Evolutionary conservation across 2,797 vertebrate species (phyloP), one percentile per base, ranked within the genome.

Genomic region (Sparidentex hasta): DNA sequence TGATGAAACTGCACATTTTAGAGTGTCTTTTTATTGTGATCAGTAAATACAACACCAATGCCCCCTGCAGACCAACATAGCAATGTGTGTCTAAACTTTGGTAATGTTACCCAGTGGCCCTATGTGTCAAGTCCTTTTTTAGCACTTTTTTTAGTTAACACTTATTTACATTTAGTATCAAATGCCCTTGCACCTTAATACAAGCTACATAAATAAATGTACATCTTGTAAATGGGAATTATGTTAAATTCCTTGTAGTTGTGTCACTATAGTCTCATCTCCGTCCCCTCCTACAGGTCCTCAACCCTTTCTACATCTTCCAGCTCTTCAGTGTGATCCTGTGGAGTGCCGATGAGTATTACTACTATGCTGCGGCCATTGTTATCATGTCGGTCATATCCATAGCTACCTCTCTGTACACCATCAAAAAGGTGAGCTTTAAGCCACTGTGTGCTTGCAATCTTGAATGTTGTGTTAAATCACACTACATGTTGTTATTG

Each of bases 291-390:
- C 90, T 93, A 44, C 82, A 99, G 98, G 98, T 99, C 93, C 97
- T 99, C 91, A 99, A 99, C 85, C 98, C 98, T 93, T 99, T 99
- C 94, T 99, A 99, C 97, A 96, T 99, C 95, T 99, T 99, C 96
- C 98, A 99, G 93, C 96, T 99, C 87, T 99, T 99, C 96, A 99
- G 98, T 95, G 96, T 99, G 93, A 96, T 98, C 92, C 94, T 99
- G 82, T 99, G 98, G 98, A 94, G 94, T 93, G 94, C 94, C 81
- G 97, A 99, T 92, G 97, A 98, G 83, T 99, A 99, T 95, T 98
- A 98, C 93, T 99, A 98, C 95, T 99, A 99, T 94, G 98, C 98
- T 93, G 90, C 94, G 88, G 95, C 98, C 93, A 99, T 99, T 91
- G 95, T 99, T 87, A 85, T 99, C 88, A 99, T 99, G 98, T 99